These are phyloP conservation scores for Psephotus haematonotus DNA, from an alignment of 2,113 vertebrate genomes.

Conservation along the genomic window DNA sequence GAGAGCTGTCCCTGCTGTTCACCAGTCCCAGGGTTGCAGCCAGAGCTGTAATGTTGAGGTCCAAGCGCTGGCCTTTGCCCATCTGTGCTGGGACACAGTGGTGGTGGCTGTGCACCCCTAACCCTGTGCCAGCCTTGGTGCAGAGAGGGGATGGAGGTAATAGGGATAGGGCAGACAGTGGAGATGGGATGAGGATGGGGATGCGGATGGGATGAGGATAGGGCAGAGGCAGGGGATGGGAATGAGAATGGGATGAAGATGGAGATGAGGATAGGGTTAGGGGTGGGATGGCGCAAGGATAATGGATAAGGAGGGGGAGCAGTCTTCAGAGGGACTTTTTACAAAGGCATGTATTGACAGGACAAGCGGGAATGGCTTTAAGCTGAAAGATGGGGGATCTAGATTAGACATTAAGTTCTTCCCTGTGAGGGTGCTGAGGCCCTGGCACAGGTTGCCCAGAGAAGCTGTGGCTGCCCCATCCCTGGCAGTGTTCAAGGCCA, in stretches of 20 bases:
- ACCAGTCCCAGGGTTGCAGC: neutral
- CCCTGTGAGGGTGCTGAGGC: neutral
- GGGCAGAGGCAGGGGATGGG: neutral
- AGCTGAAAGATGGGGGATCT: neutral
- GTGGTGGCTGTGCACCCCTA: neutral
- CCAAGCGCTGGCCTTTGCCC: neutral
- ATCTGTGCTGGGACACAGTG: neutral
- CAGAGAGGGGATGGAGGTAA: neutral
- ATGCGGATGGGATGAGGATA: neutral
- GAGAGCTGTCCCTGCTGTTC: fast-evolving
- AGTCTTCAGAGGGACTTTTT: neutral
- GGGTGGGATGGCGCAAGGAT: neutral
- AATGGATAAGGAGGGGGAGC: neutral
- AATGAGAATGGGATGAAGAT: neutral
- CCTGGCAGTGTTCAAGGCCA: neutral
- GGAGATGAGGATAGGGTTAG: neutral
- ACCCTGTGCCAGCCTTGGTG: neutral
- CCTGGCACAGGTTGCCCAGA: neutral
- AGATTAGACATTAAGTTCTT: neutral
- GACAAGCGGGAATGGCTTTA: neutral
- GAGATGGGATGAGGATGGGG: neutral
- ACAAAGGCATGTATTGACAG: neutral
- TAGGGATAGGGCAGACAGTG: neutral
- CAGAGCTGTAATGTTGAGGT: fast-evolving
- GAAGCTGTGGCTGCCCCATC: neutral